Evolutionary conservation across 2,113 vertebrate genomes (phyloP).

Genomic region (Microtus ochrogaster): DNA sequence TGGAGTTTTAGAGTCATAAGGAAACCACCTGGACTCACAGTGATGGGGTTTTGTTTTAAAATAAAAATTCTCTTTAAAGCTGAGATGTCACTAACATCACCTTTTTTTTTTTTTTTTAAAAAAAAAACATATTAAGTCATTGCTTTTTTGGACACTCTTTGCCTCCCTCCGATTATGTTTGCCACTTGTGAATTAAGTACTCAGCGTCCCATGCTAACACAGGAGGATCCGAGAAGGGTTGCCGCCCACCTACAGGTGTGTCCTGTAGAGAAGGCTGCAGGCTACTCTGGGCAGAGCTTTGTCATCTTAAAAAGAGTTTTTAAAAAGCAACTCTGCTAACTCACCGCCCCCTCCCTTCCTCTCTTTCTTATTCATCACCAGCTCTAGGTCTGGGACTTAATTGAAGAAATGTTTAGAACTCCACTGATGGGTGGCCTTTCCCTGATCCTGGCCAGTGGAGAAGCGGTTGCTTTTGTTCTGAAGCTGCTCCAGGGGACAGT

Average conservation of each 20-base stretch:
- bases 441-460: conserved; percentile 21
- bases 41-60: conserved; percentile 2
- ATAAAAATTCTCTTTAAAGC: conserved; percentile 23
- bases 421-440: conserved; percentile 49
- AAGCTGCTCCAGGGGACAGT: conserved; percentile 48
- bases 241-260: not conserved
- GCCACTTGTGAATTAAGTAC: too few relatives aligned
- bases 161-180: rapidly evolving
- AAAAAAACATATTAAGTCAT: not conserved
- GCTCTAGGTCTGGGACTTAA: conserved; percentile 52
- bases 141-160: not conserved
- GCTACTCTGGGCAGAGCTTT: not conserved
- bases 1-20: not conserved
- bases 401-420: conserved; percentile 69
- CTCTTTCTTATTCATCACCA: not conserved
- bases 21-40: not conserved
- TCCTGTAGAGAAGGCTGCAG: conserved; percentile 15
- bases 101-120: too few relatives aligned
- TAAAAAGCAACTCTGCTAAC: not conserved
- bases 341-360: not conserved
- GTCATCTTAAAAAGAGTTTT: not conserved
- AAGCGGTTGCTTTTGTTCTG: conserved; percentile 64
- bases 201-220: not conserved
- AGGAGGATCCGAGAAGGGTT: not conserved
- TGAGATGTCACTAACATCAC: not conserved